These are phyloP conservation scores for Stegodyphus dumicola DNA, from an alignment of 1,140 invertebrate species.

Conservation along the genomic window DNA sequence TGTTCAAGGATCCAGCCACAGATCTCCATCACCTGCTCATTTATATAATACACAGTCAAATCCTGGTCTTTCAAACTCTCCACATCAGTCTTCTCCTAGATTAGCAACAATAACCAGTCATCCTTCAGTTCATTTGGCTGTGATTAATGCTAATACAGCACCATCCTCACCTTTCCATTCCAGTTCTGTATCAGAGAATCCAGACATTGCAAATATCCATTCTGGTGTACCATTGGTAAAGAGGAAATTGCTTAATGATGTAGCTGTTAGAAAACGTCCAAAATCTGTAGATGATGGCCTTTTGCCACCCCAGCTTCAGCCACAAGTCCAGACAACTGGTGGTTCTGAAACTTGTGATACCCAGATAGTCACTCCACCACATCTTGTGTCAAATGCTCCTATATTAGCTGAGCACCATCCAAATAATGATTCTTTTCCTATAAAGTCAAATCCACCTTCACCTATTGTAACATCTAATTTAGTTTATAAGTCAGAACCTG, in stretches of 20 bases:
- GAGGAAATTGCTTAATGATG: slow-evolving; percentile 54
- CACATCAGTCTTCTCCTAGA: slow-evolving; percentile 46
- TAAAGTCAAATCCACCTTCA: slow-evolving; percentile 27
- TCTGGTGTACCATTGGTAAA: slow-evolving; percentile 51
- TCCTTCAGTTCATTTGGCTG: slow-evolving; percentile 26
- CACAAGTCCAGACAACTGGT: slow-evolving; percentile 38
- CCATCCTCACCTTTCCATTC: slow-evolving; percentile 35
- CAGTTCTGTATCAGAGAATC: slow-evolving; percentile 26
- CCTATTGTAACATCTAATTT: slow-evolving; percentile 32
- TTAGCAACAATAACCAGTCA: slow-evolving; percentile 24
- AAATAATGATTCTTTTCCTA: background rate
- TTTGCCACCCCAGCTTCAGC: slow-evolving; percentile 57
- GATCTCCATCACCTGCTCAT: slow-evolving; percentile 60
- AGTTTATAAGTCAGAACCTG: slow-evolving; percentile 26
- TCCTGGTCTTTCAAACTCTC: slow-evolving; percentile 40
- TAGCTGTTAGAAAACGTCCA: slow-evolving; percentile 39
- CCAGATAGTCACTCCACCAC: slow-evolving; percentile 27
- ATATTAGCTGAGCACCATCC: slow-evolving; percentile 24
- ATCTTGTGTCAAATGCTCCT: slow-evolving; percentile 73
- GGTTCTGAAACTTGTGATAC: slow-evolving; percentile 6
- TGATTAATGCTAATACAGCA: slow-evolving; percentile 14
- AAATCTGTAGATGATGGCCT: slow-evolving; percentile 57
- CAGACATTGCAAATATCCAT: slow-evolving; percentile 9
- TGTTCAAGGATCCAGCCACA: slow-evolving; percentile 33
- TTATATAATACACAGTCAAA: slow-evolving; percentile 32